Evolutionary conservation across 2,113 vertebrate genomes (phyloP).

Genomic region (Rhea americana): DNA sequence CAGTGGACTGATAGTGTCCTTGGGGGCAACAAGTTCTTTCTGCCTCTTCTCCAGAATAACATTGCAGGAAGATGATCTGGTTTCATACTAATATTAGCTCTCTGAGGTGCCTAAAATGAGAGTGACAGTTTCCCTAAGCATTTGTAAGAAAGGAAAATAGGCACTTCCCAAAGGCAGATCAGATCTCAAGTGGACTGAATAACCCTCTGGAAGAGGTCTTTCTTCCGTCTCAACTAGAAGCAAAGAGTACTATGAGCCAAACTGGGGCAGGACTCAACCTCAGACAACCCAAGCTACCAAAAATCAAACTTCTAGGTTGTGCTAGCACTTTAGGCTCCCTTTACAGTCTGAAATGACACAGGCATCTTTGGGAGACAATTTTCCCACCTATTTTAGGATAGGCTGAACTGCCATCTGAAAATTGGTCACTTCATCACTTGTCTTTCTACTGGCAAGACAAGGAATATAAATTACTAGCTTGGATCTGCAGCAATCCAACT

Average conservation of each 20-base stretch:
- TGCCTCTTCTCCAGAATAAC: background rate
- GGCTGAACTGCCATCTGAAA: background rate
- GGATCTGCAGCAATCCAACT: background rate
- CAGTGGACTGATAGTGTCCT: background rate
- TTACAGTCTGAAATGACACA: background rate
- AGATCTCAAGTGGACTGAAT: background rate
- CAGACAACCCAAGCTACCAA: background rate
- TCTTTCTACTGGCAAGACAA: background rate
- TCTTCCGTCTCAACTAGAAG: background rate
- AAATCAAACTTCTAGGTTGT: background rate
- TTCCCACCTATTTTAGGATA: background rate
- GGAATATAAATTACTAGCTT: background rate
- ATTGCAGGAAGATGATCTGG: background rate
- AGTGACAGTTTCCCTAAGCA: background rate
- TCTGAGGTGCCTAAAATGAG: background rate
- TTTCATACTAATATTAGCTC: background rate
- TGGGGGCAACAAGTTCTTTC: background rate
- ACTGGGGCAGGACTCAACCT: background rate
- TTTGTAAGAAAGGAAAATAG: background rate
- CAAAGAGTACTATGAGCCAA: accelerated
- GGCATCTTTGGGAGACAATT: background rate
- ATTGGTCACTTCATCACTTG: background rate
- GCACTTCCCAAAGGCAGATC: background rate
- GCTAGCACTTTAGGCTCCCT: background rate
- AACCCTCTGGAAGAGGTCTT: background rate